Conservation (phyloP, 2,888 invertebrate species). For the Campoplex nolae region DNA sequence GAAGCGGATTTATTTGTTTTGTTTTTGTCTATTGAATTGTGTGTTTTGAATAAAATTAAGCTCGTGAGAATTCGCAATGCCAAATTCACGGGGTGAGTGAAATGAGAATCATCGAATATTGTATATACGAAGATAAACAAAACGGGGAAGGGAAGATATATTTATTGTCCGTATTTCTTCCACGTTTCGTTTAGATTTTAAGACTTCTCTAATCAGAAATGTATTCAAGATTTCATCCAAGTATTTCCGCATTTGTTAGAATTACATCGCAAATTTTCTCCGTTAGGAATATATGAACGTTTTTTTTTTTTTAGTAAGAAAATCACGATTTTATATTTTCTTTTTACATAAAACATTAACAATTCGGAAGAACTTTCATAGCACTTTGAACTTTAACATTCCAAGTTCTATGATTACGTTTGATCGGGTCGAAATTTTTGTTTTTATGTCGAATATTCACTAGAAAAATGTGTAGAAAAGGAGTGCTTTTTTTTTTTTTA, state of each 20-base stretch:
- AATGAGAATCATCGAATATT: conserved; percentile 56
- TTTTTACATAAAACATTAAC: not conserved
- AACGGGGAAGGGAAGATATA: not conserved
- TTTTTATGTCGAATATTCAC: not conserved
- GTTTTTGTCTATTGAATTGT: not conserved
- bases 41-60: conserved; percentile 27
- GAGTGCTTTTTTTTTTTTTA: conserved; percentile 31
- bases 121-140: conserved; percentile 58
- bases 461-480: not conserved
- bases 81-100: conserved; percentile 61
- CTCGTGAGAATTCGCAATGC: conserved; percentile 69
- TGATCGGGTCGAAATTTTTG: not conserved
- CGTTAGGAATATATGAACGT: not conserved
- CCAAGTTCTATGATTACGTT: conserved; percentile 23
- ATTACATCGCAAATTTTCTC: not conserved
- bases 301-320: not conserved
- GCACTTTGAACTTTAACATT: conserved; percentile 31
- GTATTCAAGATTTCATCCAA: conserved; percentile 6
- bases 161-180: conserved; percentile 55
- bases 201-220: conserved; percentile 7
- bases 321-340: not conserved
- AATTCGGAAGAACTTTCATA: conserved; percentile 10
- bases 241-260: not conserved
- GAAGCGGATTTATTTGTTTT: conserved; percentile 36
- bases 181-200: conserved; percentile 57